Evolutionary conservation across 2,888 invertebrate species (phyloP).

Genomic region (Empis stercorea): DNA sequence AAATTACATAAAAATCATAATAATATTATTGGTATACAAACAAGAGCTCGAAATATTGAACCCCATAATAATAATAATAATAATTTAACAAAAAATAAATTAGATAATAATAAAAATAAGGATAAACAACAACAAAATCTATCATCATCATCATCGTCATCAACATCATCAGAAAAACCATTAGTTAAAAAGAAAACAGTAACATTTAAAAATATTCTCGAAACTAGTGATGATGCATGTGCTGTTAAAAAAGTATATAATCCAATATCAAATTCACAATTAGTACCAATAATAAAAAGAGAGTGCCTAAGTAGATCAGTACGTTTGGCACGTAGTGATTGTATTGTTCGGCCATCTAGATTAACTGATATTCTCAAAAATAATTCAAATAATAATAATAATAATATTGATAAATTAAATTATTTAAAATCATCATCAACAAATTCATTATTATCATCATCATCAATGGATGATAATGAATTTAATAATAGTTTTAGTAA

Average conservation of each 20-base stretch:
- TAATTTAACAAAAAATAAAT: neutral
- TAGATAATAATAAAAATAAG: neutral
- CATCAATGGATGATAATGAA: slow-evolving; percentile 3
- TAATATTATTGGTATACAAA: slow-evolving; percentile 1
- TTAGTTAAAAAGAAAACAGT: slow-evolving; percentile 44
- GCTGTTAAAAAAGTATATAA: slow-evolving; percentile 45
- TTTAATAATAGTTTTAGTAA: neutral
- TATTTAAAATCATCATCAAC: slow-evolving; percentile 14
- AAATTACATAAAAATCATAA: slow-evolving; percentile 4
- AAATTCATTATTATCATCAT: slow-evolving; percentile 7
- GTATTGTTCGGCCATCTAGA: slow-evolving; percentile 49
- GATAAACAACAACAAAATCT: too few species aligned
- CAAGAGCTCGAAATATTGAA: slow-evolving; percentile 7
- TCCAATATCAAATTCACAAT: slow-evolving; percentile 45
- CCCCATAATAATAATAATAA: neutral
- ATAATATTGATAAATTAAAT: slow-evolving; percentile 37
- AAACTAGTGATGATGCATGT: slow-evolving; percentile 48
- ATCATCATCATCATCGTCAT: too few species aligned
- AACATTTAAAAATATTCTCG: slow-evolving; percentile 47
- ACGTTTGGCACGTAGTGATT: slow-evolving; percentile 43
- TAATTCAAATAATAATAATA: slow-evolving; percentile 40
- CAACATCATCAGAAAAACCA: slow-evolving; percentile 6
- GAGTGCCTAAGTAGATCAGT: slow-evolving; percentile 44
- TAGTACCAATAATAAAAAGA: slow-evolving; percentile 50
- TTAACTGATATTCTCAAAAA: slow-evolving; percentile 48